Percentiles rank a stretch among this genome's conserved stretches.
phyloP scores from a whole-genome alignment of 2,113 vertebrate species.

The Cranoglanis bouderius region DNA sequence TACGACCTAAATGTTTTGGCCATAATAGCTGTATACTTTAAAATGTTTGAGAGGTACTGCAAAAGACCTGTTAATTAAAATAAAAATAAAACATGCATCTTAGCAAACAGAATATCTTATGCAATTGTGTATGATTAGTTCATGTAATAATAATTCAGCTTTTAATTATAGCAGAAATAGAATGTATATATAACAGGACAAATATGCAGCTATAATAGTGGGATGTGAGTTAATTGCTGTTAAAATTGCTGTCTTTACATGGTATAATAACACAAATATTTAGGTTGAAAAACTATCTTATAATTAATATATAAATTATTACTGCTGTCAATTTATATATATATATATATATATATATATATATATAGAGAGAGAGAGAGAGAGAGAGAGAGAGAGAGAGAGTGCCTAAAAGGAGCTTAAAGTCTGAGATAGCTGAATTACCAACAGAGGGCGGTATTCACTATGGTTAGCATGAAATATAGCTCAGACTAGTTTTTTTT shows the following conservation, averaged over 20 bases:
- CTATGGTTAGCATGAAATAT: slow-evolving; percentile 9
- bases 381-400: too few species aligned
- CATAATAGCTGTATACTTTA: neutral
- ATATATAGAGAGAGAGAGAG: too few species aligned
- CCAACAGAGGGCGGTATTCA: slow-evolving; percentile 46
- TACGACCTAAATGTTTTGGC: neutral
- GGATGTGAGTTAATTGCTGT: neutral
- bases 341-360: too few species aligned
- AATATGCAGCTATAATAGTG: neutral
- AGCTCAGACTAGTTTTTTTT: neutral
- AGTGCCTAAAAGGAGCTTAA: neutral
- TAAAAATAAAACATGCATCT: neutral
- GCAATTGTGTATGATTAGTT: neutral
- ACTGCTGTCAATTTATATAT: too few species aligned
- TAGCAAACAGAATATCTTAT: neutral
- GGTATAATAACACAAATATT: neutral
- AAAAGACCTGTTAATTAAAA: neutral
- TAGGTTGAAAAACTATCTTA: neutral
- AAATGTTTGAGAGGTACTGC: neutral
- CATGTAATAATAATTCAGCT: neutral
- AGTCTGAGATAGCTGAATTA: neutral
- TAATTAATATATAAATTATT: neutral
- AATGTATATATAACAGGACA: neutral
- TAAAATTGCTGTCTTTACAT: neutral
- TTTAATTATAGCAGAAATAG: neutral